Conservation (phyloP, 2,113 vertebrate genomes). For the Melanerpes aurifrons region DNA sequence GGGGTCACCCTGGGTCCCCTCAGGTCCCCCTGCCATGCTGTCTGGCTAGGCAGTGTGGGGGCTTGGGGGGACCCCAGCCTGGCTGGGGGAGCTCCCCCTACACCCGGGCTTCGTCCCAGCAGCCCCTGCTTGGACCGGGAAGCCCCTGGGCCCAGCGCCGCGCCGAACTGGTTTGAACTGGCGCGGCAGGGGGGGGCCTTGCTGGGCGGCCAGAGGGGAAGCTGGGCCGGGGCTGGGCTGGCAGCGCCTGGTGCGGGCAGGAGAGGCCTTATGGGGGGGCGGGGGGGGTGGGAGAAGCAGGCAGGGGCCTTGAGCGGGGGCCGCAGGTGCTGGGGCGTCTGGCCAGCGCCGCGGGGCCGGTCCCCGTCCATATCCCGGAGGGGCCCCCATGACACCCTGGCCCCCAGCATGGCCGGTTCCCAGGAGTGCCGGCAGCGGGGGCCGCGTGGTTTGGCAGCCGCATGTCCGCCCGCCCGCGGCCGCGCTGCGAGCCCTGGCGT, state of each 20-base stretch:
- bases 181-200: not conserved
- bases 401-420: conserved; percentile 41
- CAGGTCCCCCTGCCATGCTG: not conserved
- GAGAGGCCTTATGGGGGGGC: not conserved
- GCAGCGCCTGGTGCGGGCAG: conserved; percentile 40
- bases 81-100: not conserved
- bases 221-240: not conserved
- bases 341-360: not conserved
- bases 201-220: not conserved
- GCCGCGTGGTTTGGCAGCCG: conserved; percentile 69
- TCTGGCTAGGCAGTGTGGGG: not conserved
- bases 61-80: not conserved
- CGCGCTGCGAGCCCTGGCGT: conserved; percentile 14
- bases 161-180: conserved; percentile 45
- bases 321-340: conserved; percentile 18
- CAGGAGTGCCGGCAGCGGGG: conserved; percentile 53
- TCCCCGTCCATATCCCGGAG: not conserved
- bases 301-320: conserved; percentile 19
- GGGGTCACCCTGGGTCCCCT: conserved; percentile 1
- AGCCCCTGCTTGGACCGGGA: not conserved
- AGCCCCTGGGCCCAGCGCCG: not conserved
- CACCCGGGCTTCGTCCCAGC: not conserved
- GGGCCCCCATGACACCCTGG: not conserved
- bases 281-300: not conserved
- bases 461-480: not conserved